Percentiles rank a stretch among this genome's conserved stretches.
Conservation (phyloP, 2,888 invertebrate genomes). For the Altica lythri region DNA sequence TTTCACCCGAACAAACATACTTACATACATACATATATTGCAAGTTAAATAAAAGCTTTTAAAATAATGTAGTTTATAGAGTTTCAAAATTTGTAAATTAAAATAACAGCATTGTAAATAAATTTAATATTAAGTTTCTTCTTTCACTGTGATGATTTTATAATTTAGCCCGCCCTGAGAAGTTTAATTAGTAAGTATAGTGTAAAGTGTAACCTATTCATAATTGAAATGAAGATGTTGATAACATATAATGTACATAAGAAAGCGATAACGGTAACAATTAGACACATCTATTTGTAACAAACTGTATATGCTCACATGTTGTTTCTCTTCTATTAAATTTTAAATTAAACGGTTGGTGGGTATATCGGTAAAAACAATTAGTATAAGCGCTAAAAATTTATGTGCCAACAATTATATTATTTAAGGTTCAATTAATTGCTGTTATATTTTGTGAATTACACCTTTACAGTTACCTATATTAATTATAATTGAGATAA, state of each 20-base stretch:
- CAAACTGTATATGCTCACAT: not conserved
- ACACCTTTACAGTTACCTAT: not conserved
- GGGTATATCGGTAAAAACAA: slow-evolving; percentile 11
- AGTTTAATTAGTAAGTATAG: no score
- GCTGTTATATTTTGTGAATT: not conserved
- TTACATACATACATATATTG: no score
- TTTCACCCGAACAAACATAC: no score
- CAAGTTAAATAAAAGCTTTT: no score
- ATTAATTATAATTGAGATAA: no score
- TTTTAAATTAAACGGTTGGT: not conserved
- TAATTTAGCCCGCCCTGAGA: no score
- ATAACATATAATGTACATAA: not conserved
- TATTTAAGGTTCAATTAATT: not conserved
- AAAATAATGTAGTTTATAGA: no score
- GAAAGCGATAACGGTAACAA: not conserved
- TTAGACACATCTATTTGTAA: not conserved
- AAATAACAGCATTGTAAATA: no score
- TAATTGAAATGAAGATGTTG: not conserved
- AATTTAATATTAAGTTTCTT: no score
- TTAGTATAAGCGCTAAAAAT: not conserved
- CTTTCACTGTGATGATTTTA: no score
- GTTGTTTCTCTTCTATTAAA: slow-evolving; percentile 5
- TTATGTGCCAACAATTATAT: not conserved
- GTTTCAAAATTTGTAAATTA: no score
- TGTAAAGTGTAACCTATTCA: no score